Conservation (phyloP, 2,113 vertebrate species). For the Petrocephalus zakoni region DNA sequence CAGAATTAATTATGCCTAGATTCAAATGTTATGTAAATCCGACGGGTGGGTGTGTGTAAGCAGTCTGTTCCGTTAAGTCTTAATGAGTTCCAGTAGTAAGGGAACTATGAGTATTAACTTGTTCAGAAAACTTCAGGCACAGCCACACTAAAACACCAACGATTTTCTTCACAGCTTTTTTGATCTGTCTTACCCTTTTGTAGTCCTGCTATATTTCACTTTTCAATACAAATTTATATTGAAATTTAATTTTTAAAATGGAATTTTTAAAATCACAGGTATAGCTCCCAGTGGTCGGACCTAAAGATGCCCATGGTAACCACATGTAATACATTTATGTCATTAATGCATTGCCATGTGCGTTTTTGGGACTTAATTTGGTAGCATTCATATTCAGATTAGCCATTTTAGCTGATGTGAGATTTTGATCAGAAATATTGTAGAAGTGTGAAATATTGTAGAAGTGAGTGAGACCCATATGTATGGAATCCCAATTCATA, state of each 20-base stretch:
- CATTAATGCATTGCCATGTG: not conserved
- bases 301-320: not conserved
- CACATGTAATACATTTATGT: not conserved
- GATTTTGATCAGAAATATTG: not conserved
- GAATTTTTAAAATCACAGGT: too few relatives aligned
- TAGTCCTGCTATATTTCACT: not conserved
- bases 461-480: too few relatives aligned
- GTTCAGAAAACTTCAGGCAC: not conserved
- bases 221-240: not conserved
- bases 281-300: too few relatives aligned
- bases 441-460: not conserved
- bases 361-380: not conserved
- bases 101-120: not conserved
- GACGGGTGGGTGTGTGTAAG: not conserved
- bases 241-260: too few relatives aligned
- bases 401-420: not conserved
- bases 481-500: too few relatives aligned
- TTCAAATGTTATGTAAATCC: not conserved
- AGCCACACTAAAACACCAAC: not conserved
- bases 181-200: not conserved
- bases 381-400: not conserved
- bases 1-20: not conserved
- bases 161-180: not conserved
- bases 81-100: not conserved
- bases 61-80: not conserved